phyloP scores from a whole-genome alignment of 2,113 vertebrate genomes.

The Cyprinus carpio region DNA sequence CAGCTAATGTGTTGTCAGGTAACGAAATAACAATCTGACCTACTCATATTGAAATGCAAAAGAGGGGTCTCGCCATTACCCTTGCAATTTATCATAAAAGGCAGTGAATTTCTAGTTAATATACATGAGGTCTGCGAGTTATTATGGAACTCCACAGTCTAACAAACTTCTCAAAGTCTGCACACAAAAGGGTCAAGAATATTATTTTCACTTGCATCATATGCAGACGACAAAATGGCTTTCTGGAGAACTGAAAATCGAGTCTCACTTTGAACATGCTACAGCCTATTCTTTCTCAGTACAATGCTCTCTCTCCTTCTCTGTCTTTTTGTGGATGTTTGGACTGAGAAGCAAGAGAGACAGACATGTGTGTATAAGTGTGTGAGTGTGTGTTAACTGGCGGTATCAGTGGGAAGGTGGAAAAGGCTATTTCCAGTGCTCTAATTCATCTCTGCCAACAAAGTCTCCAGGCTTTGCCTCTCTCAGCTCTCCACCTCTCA shows the following conservation, averaged over 20 bases:
- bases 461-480: constrained; percentile 63
- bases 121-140: constrained; percentile 93
- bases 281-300: constrained; percentile 50
- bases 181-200: constrained; percentile 83
- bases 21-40: constrained; percentile 96
- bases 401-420: constrained; percentile 65
- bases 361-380: constrained; percentile 27
- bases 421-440: constrained; percentile 73
- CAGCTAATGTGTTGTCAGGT: constrained; percentile 88
- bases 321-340: constrained; percentile 56
- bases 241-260: constrained; percentile 55
- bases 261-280: constrained; percentile 58
- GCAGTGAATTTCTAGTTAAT: constrained; percentile 85
- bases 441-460: constrained; percentile 80
- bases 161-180: constrained; percentile 89
- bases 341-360: constrained; percentile 50
- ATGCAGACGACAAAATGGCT: constrained; percentile 61
- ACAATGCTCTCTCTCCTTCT: constrained; percentile 44
- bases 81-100: constrained; percentile 94
- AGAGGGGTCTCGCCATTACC: constrained; percentile 88
- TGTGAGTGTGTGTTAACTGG: constrained; percentile 55
- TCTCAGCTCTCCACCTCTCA: constrained; percentile 59
- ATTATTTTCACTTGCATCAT: constrained; percentile 76
- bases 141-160: constrained; percentile 84
- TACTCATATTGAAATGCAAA: constrained; percentile 93